Percentiles rank a stretch among this genome's conserved stretches.
These are phyloP conservation scores for Vireo griseus DNA, from an alignment of 2,797 vertebrate genomes.

Conservation along the genomic window DNA sequence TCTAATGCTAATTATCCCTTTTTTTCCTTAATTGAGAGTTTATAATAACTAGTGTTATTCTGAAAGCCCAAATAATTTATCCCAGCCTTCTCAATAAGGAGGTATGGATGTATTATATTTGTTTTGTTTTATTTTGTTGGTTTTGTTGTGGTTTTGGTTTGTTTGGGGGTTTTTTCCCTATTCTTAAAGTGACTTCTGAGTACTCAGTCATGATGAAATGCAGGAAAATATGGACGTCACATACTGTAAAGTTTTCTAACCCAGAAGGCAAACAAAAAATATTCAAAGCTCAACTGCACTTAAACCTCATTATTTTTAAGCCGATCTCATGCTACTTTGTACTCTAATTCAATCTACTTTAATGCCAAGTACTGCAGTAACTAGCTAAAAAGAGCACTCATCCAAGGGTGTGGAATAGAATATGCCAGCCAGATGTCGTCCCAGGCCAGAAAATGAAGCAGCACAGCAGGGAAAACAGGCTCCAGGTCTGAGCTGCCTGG, in stretches of 20 bases:
- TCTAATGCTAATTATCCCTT: background rate
- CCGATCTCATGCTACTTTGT: background rate
- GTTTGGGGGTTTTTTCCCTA: fast-evolving
- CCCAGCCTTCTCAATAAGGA: background rate
- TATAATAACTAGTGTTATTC: background rate
- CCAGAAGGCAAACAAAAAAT: background rate
- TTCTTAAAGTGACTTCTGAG: background rate
- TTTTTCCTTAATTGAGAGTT: background rate
- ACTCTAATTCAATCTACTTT: background rate
- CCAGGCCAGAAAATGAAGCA: conserved; percentile 27
- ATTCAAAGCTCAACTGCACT: background rate
- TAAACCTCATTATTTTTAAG: conserved; percentile 2
- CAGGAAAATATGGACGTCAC: background rate
- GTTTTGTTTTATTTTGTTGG: background rate
- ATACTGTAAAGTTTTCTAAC: background rate
- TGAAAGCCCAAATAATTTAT: background rate
- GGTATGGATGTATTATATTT: background rate
- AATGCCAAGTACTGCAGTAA: background rate
- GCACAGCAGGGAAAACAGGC: background rate
- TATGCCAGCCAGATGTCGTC: conserved; percentile 47
- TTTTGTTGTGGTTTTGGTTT: background rate
- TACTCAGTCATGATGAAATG: background rate
- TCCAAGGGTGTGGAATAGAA: background rate
- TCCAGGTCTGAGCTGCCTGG: background rate
- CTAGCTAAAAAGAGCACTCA: background rate